Evolutionary conservation across 2,888 invertebrate species (phyloP).

Genomic region (Drosophila neutralis): DNA sequence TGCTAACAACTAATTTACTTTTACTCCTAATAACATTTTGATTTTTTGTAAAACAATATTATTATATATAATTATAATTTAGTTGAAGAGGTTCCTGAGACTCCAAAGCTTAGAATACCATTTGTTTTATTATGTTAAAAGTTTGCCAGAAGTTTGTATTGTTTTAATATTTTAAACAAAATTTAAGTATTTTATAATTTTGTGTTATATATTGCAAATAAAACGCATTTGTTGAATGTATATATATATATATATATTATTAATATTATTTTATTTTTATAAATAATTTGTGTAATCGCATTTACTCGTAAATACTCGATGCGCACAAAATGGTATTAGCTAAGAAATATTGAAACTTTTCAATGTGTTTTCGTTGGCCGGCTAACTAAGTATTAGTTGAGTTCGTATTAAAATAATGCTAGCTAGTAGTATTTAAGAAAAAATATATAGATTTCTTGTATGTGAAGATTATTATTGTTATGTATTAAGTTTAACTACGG

Average conservation of each 20-base stretch:
- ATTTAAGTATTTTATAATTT: neutral
- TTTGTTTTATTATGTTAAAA: neutral
- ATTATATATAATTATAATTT: neutral
- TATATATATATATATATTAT: constrained; percentile 5
- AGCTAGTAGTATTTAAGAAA: constrained; percentile 30
- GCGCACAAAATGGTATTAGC: constrained; percentile 41
- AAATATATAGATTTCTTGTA: constrained; percentile 9
- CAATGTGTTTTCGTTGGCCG: constrained; percentile 6
- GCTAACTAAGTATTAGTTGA: constrained; percentile 24
- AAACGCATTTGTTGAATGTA: neutral
- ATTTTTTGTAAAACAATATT: neutral
- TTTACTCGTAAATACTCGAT: constrained; percentile 38
- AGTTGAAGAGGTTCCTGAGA: neutral
- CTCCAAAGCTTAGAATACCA: neutral
- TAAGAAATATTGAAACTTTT: constrained; percentile 29
- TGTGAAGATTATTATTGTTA: neutral
- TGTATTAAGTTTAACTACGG: constrained; percentile 34
- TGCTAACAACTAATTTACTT: neutral
- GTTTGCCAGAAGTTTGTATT: neutral
- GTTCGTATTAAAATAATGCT: constrained; percentile 23
- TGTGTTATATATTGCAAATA: neutral
- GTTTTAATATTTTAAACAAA: neutral
- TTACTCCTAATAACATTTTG: neutral
- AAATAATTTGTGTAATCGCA: constrained; percentile 39
- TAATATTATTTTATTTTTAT: constrained; percentile 26